Conservation (phyloP, 2,888 invertebrate genomes). For the Dysmachus trigonus region DNA sequence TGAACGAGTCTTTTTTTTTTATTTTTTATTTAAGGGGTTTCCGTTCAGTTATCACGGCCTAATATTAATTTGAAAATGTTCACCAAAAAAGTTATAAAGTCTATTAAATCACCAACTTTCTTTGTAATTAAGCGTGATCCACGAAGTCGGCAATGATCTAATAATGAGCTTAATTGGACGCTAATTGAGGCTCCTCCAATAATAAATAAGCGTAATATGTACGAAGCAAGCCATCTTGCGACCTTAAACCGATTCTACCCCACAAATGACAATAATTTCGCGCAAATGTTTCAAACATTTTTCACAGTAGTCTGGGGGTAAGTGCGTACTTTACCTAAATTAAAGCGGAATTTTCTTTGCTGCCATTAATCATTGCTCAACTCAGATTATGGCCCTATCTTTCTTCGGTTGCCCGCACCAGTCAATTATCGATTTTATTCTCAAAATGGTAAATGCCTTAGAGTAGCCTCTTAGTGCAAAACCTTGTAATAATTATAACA, state of each 20-base stretch:
- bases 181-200: neutral
- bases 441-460: neutral
- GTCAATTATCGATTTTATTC: conserved; percentile 2
- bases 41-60: neutral
- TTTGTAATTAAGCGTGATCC: neutral
- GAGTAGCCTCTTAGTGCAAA: neutral
- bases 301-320: neutral
- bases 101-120: neutral
- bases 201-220: neutral
- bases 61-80: neutral
- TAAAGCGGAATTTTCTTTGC: neutral
- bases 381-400: neutral
- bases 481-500: neutral
- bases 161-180: neutral
- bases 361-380: conserved; percentile 12
- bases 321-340: neutral
- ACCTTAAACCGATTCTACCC: neutral
- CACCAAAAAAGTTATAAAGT: neutral
- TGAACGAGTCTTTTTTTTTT: neutral
- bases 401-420: neutral
- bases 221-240: neutral
- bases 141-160: neutral
- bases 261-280: neutral
- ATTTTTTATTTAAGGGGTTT: neutral
- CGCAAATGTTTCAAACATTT: neutral